Percentiles rank a stretch among this genome's conserved stretches.
These are phyloP conservation scores for Hylyphantes graminicola DNA, from an alignment of 1,140 invertebrate genomes.

Conservation along the genomic window DNA sequence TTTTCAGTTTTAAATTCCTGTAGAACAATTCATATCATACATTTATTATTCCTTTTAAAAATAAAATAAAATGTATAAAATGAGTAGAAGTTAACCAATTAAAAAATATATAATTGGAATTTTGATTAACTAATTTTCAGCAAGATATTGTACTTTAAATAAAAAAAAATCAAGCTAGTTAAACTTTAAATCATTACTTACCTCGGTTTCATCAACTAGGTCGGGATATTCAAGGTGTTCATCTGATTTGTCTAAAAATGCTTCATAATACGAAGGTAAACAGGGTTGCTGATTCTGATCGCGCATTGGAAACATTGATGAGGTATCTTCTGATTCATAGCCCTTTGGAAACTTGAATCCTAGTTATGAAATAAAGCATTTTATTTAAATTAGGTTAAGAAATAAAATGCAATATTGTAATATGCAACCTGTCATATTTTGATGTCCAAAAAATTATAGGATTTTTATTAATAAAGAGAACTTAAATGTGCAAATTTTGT, in stretches of 20 bases:
- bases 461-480: too few relatives aligned
- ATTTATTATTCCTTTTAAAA: not conserved
- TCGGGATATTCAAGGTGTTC: conserved; percentile 15
- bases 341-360: conserved; percentile 24
- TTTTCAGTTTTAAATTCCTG: conserved; percentile 63
- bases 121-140: too few relatives aligned
- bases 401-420: too few relatives aligned
- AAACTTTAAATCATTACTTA: not conserved
- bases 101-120: too few relatives aligned
- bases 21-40: not conserved
- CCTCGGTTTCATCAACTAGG: conserved; percentile 45
- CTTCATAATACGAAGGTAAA: conserved; percentile 46
- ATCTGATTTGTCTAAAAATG: conserved; percentile 29
- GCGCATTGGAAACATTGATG: conserved; percentile 16
- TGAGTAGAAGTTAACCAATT: too few relatives aligned
- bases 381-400: too few relatives aligned
- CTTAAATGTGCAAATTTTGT: too few relatives aligned
- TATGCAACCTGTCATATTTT: too few relatives aligned
- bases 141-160: too few relatives aligned
- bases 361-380: not conserved
- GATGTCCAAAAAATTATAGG: too few relatives aligned
- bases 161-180: too few relatives aligned
- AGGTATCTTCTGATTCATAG: conserved; percentile 13
- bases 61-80: not conserved
- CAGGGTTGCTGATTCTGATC: conserved; percentile 11